These are phyloP conservation scores for Cremastobaeus sp. DNA, from an alignment of 2,888 invertebrate genomes.

Conservation along the genomic window DNA sequence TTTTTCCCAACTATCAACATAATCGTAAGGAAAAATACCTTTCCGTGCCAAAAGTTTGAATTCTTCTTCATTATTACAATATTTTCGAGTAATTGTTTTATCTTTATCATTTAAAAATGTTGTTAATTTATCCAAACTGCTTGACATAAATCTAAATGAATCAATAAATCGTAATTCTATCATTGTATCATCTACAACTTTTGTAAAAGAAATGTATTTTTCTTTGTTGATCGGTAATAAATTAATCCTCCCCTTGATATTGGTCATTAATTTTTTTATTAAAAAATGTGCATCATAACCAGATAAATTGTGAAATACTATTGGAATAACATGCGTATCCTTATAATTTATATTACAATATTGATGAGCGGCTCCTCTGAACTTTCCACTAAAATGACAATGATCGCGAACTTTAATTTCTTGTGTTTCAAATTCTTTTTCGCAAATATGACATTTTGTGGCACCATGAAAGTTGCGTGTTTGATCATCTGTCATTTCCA, in stretches of 20 bases:
- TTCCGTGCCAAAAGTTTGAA: constrained; percentile 25
- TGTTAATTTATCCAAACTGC: constrained; percentile 12
- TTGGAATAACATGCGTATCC: not conserved
- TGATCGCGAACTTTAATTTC: constrained; percentile 7
- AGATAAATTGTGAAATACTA: constrained; percentile 6
- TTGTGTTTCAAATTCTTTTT: constrained; percentile 1
- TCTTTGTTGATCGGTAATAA: constrained; percentile 47
- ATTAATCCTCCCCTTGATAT: not conserved
- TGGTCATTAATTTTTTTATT: constrained; percentile 9
- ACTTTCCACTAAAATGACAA: constrained; percentile 5
- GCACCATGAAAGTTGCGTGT: not conserved
- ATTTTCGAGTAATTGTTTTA: constrained; percentile 15
- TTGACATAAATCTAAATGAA: constrained; percentile 24
- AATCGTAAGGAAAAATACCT: constrained; percentile 57
- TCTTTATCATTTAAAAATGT: constrained; percentile 5
- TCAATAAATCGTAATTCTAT: constrained; percentile 9
- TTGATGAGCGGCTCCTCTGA: not conserved
- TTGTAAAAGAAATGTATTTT: constrained; percentile 23
- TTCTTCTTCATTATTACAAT: constrained; percentile 16
- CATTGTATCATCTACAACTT: not conserved
- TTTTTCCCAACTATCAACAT: constrained; percentile 14
- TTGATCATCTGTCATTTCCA: constrained; percentile 1
- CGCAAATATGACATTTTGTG: constrained; percentile 19
- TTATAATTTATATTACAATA: constrained; percentile 3
- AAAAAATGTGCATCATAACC: constrained; percentile 21